phyloP scores from a whole-genome alignment of 2,797 vertebrate genomes.

The Orientallactaga sibirica region DNA sequence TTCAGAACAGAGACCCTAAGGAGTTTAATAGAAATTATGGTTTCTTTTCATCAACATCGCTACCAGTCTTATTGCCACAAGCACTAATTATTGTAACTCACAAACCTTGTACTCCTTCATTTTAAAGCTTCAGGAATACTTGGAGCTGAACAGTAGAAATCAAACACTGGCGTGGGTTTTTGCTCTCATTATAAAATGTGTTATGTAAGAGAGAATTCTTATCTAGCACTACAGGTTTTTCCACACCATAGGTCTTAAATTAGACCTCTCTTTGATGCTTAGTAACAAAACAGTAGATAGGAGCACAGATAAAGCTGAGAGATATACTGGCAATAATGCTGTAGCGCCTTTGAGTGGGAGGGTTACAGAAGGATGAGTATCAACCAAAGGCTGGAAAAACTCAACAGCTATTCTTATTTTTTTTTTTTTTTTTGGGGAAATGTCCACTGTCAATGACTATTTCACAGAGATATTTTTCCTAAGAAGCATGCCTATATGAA shows the following conservation, averaged over 20 bases:
- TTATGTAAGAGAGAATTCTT: constrained; percentile 77
- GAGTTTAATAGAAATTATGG: constrained; percentile 57
- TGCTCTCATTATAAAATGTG: constrained; percentile 53
- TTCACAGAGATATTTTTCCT: constrained; percentile 60
- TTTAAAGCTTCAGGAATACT: constrained; percentile 56
- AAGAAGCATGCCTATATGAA: constrained; percentile 17
- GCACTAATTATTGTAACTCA: constrained; percentile 60
- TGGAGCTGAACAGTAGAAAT: constrained; percentile 63
- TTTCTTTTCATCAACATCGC: constrained; percentile 71
- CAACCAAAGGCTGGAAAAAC: background rate
- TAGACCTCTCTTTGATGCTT: constrained; percentile 78
- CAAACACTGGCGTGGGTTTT: constrained; percentile 6
- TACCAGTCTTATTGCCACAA: constrained; percentile 57
- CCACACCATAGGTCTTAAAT: constrained; percentile 69
- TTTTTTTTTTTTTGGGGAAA: background rate
- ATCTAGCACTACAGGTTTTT: constrained; percentile 79
- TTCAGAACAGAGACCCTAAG: constrained; percentile 71
- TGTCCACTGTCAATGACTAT: background rate
- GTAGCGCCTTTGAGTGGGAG: background rate
- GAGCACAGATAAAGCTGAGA: constrained; percentile 64
- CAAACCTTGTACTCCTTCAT: constrained; percentile 8
- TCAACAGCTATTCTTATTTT: background rate
- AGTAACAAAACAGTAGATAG: constrained; percentile 69
- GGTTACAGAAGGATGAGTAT: constrained; percentile 16
- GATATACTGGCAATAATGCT: background rate